Evolutionary conservation across 2,797 vertebrate genomes (phyloP), one percentile per base, ranked within the genome.

Genomic region (Enteromius treurensis): DNA sequence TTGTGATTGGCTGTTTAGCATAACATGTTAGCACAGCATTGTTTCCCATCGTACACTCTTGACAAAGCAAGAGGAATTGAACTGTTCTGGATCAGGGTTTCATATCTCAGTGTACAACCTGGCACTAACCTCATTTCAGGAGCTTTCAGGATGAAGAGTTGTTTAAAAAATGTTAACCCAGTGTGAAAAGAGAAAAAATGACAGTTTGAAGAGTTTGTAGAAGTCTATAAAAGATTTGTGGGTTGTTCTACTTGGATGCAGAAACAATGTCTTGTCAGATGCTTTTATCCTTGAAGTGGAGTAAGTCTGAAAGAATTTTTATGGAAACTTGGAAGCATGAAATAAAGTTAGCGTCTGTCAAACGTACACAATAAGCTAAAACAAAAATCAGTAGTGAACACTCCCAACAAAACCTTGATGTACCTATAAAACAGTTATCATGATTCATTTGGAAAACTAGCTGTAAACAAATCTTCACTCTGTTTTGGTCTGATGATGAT

Each of bases 231-330:
- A 76, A 58, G 21, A 76, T 76, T 15, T 76, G 51, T 76, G 73
- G 73, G 73, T 23, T 75, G 21, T 9, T 7, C 11, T 75, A 40
- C 51, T 75, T 75, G 73, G 13, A 75, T 58, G 32, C 32, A 75
- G 51, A 58, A 75, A 75, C 73, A 75, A 75, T 75, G 73, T 75
- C 51, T 75, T 75, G 73, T 75, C 73, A 75, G 6, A 23, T 40
- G 32, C 32, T 40, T 75, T 75, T 75, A 75, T 75, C 32, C 73
- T 75, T 58, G 32, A 40, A 75, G 51, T 58, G 3, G 32, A 40
- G 13, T 40, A 58, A 75, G 32, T 23, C 34, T 75, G 51, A 40
- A 40, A 9, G 1, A 9, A 23, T 58, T 23, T 75, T 21, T 75
- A 75, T 75, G 51, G 73, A 75, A 58, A 75, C 73, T 14, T 13